Percentiles rank a stretch among this genome's conserved stretches.
Evolutionary conservation across 2,113 vertebrate genomes (phyloP).

Genomic region (Clarias batrachus): DNA sequence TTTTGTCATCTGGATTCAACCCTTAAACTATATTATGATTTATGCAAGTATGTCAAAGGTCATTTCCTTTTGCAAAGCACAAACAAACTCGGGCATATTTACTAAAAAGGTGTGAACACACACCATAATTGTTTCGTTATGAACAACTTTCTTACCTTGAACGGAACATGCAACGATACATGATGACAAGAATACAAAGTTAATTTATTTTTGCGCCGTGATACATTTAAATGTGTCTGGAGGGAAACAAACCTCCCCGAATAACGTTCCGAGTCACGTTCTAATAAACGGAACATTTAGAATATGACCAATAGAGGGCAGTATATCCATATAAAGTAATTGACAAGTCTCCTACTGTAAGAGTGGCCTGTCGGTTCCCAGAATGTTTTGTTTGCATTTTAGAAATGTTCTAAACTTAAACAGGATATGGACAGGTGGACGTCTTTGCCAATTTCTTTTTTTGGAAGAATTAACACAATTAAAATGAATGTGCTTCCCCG

Average conservation of each 20-base stretch:
- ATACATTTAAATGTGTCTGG: slow-evolving; percentile 37
- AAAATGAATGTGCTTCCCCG: no score
- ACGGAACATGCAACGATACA: slow-evolving; percentile 57
- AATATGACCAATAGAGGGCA: slow-evolving; percentile 52
- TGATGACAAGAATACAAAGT: slow-evolving; percentile 25
- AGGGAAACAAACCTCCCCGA: slow-evolving; percentile 39
- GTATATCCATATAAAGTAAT: neutral
- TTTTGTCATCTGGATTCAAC: slow-evolving; percentile 30
- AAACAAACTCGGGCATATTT: neutral
- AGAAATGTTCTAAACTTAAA: no score
- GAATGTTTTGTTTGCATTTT: neutral
- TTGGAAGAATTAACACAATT: no score
- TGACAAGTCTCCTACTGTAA: neutral
- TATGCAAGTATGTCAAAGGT: slow-evolving; percentile 43
- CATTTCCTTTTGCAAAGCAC: neutral
- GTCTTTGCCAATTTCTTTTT: no score
- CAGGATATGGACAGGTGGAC: no score
- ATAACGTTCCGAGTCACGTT: slow-evolving; percentile 1
- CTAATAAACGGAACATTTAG: neutral
- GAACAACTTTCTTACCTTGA: slow-evolving; percentile 58
- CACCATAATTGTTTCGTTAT: rapidly evolving
- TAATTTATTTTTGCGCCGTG: slow-evolving; percentile 19
- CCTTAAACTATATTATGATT: neutral
- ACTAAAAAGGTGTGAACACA: neutral
- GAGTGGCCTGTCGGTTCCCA: neutral